Conservation (phyloP, 2,797 vertebrate genomes). For the Arnoldichthys spilopterus region DNA sequence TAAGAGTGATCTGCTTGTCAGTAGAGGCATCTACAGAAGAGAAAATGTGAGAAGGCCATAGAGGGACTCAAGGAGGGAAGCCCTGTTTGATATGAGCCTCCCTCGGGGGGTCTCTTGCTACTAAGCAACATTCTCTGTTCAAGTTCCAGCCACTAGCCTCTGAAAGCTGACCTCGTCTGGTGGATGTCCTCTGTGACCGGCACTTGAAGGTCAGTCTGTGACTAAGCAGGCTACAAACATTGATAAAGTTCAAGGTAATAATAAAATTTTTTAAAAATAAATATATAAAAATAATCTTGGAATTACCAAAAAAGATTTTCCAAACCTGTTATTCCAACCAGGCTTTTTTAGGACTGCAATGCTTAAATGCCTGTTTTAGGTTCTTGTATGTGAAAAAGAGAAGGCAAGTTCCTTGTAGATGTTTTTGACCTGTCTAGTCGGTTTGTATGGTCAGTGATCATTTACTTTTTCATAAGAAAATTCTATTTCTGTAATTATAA, state of each 20-base stretch:
- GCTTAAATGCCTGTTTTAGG: too few species aligned
- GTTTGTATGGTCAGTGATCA: too few species aligned
- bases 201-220: conserved; percentile 66
- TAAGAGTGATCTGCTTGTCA: conserved; percentile 9
- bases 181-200: conserved; percentile 71
- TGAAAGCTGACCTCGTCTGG: conserved; percentile 74
- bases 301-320: too few species aligned
- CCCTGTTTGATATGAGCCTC: conserved; percentile 69
- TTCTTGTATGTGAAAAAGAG: too few species aligned
- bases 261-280: not conserved
- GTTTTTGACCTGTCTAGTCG: too few species aligned
- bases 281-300: not conserved
- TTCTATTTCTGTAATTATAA: too few species aligned
- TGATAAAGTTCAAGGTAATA: not conserved
- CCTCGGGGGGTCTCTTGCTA: conserved; percentile 63
- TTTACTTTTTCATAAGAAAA: too few species aligned
- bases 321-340: too few species aligned
- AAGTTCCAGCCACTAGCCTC: conserved; percentile 72
- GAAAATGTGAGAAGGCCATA: conserved; percentile 50
- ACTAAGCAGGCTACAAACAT: conserved; percentile 4
- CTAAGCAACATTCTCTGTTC: conserved; percentile 72
- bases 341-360: too few species aligned
- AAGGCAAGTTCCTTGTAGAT: too few species aligned
- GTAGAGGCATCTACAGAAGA: conserved; percentile 27
- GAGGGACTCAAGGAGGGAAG: conserved; percentile 69